These are phyloP conservation scores for Acropternis orthonyx DNA, from an alignment of 2,797 vertebrate species.

Conservation along the genomic window DNA sequence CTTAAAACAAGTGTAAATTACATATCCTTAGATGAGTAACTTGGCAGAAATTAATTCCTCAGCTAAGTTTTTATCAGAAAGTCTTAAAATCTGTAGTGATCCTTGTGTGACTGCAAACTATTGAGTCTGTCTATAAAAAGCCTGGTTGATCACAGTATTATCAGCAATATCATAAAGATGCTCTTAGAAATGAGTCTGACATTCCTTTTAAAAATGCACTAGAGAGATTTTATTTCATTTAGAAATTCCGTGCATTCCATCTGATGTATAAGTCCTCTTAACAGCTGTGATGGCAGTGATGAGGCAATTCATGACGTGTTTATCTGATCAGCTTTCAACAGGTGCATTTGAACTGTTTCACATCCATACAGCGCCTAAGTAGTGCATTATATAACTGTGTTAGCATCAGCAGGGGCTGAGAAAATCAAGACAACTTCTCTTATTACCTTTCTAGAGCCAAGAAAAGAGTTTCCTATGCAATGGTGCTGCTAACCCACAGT, in stretches of 20 bases:
- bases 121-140: not conserved
- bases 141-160: not conserved
- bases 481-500: not conserved
- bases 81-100: not conserved
- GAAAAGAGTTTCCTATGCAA: not conserved
- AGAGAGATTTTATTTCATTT: not conserved
- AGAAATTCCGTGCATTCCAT: not conserved
- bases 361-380: not conserved
- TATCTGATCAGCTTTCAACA: not conserved
- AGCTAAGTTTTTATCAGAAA: not conserved
- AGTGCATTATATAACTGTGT: not conserved
- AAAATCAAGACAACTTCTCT: not conserved
- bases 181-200: not conserved
- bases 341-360: not conserved
- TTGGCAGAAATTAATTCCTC: not conserved
- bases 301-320: not conserved
- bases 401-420: not conserved
- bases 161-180: not conserved
- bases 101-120: not conserved
- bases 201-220: not conserved
- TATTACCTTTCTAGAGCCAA: not conserved
- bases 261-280: not conserved
- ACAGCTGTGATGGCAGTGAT: not conserved
- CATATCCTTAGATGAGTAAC: not conserved
- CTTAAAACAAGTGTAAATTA: not conserved